A percentile compares a stretch with the other conserved stretches of the same genome.
Conservation (phyloP, 1,140 invertebrate species). For the Drosophila orena region DNA sequence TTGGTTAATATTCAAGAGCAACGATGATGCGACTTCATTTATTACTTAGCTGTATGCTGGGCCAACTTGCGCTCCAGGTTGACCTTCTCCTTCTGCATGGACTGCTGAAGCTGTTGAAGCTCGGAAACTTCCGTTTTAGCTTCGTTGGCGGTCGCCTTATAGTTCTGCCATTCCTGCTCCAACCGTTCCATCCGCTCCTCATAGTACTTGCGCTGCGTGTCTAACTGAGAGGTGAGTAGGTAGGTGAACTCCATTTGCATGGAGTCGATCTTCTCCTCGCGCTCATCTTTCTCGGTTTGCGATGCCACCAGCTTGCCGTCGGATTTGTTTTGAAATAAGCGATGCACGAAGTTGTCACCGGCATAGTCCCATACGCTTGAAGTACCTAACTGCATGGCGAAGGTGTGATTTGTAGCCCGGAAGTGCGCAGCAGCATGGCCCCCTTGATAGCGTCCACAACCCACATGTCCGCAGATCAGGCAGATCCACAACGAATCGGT, state of each 20-base stretch:
- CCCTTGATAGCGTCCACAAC: conserved; percentile 92
- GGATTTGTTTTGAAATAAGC: conserved; percentile 97
- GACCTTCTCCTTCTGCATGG: conserved; percentile 88
- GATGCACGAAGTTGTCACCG: conserved; percentile 98
- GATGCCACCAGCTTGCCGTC: conserved; percentile 98
- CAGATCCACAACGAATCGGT: conserved; percentile 98
- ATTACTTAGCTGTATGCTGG: conserved; percentile 87
- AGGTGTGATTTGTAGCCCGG: conserved; percentile 97
- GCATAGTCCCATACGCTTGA: conserved; percentile 96
- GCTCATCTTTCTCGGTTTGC: conserved; percentile 86
- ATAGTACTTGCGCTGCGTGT: conserved; percentile 96
- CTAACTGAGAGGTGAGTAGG: conserved; percentile 97
- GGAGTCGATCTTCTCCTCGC: conserved; percentile 96
- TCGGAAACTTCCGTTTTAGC: conserved; percentile 86
- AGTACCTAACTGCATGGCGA: conserved; percentile 97
- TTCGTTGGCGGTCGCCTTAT: conserved; percentile 81
- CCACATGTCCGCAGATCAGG: conserved; percentile 98
- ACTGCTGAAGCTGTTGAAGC: conserved; percentile 86
- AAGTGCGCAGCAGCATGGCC: conserved; percentile 95
- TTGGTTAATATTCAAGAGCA: neutral
- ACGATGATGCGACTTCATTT: neutral
- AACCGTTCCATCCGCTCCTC: conserved; percentile 91
- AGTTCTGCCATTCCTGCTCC: conserved; percentile 85
- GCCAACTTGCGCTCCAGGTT: conserved; percentile 88
- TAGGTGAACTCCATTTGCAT: conserved; percentile 98